A percentile compares a stretch with the other conserved stretches of the same genome.
phyloP scores from a whole-genome alignment of 2,113 vertebrate genomes.

The Manacus vitellinus region DNA sequence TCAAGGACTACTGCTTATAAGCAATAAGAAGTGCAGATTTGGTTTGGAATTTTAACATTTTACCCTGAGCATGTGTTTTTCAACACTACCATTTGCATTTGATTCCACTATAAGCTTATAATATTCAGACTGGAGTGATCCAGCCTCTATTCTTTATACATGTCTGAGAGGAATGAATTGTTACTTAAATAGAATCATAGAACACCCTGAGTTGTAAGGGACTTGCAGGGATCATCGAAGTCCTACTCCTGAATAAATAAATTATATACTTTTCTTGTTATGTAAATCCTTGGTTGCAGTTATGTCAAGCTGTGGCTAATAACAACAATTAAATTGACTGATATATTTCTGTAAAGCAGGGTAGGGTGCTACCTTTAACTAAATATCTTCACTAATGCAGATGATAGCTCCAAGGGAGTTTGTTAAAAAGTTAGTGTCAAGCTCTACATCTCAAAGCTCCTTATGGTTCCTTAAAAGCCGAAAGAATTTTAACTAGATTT shows the following conservation, averaged over 20 bases:
- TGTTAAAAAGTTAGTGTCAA: conserved; percentile 71
- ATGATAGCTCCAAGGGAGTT: conserved; percentile 68
- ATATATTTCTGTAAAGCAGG: conserved; percentile 51
- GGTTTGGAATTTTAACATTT: background rate
- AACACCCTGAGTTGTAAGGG: background rate
- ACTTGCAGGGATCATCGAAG: background rate
- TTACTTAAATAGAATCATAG: background rate
- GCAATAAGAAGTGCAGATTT: background rate
- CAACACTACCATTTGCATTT: background rate
- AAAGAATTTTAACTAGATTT: conserved; percentile 78
- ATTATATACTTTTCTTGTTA: conserved; percentile 43
- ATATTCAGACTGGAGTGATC: conserved; percentile 2
- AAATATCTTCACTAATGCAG: conserved; percentile 73
- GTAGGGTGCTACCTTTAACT: conserved; percentile 69
- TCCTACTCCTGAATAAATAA: background rate
- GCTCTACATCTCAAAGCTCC: conserved; percentile 74
- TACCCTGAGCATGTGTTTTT: background rate
- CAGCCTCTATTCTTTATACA: background rate
- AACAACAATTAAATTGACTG: conserved; percentile 58
- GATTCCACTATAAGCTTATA: background rate
- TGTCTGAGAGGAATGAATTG: background rate
- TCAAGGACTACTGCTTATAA: background rate
- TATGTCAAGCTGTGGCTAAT: conserved; percentile 61
- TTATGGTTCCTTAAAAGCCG: conserved; percentile 75
- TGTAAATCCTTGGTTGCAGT: conserved; percentile 68